Evolutionary conservation across 2,888 invertebrate genomes (phyloP), one percentile per base, ranked within the genome.

Genomic region (Agrotis ipsilon): DNA sequence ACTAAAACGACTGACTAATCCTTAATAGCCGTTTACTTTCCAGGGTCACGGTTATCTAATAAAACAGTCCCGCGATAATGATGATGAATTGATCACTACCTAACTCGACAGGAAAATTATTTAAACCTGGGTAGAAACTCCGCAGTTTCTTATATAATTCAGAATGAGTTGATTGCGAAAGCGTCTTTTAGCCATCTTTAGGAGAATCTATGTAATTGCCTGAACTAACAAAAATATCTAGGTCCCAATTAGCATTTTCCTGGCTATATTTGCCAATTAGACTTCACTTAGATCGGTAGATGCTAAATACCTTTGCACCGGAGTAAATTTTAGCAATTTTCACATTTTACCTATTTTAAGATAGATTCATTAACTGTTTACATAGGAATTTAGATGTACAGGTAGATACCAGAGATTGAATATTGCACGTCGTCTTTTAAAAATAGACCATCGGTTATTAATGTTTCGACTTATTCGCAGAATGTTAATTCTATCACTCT

Each of bases 161-260:
- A 1, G 27, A n/a, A 32, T 0, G 13, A 1, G 7, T 62, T 57
- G 13, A 18, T 18, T 21, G 14, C 13, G 27, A 48, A 16, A n/a
- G 14, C 21, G 3, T 19, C 18, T 14, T 51, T 43, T 51, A 13
- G 19, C 13, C 75, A 54, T 27, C n/a, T 51, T 46, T n/a, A 24
- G 18, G 1, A 3, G 54, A 32, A n/a, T 0, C 43, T 48, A 39
- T 39, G 39, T 39, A 75, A 74, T 59, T 32, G 13, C 18, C 14
- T 0, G 3, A 49, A 62, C 18, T 49, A 62, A 49, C 62, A 62
- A 18, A 27, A 49, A 18, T 27, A 67, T 67, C 48, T 80, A 80
- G 80, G 58, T 46, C 13, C 0, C 52, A 80, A 63, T 80, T 76
- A 76, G 58, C 81, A 59, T 54, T 58, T 54, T 48, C 1, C n/a